Base-by-base conservation (phyloP, 2,888 invertebrate genomes). In the Lasioglossum oenotherae region DNA sequence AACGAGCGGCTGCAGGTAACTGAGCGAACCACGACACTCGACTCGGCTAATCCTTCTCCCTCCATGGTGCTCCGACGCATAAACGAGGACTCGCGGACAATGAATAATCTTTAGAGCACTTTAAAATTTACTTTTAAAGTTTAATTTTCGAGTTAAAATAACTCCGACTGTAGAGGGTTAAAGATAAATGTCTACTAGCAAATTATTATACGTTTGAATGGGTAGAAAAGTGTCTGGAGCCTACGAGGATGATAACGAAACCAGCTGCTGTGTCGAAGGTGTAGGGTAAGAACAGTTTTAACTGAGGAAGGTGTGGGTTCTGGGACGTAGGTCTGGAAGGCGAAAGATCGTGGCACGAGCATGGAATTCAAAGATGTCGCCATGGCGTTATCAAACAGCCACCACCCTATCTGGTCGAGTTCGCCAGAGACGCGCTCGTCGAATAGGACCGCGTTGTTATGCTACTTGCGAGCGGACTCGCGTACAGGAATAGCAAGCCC, bases 381-480 rank as follows among this genome's bases (percentile, higher is more conserved):
- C 76, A 57, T 81, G 49, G 77, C 77, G 82, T 74, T 80, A 87
- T 88, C 85, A 85, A 76, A 60, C 84, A 79, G 78, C 80, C 86
- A 84, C 81, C 87, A 83, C 79, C 85, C 85, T 60, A 73, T 83
- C 84, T 67, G 41, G 69, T 80, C 67, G 53, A 19, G 67, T 74
- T 74, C 46, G 73, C 78, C 64, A 35, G 67, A 67, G 69, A 38
- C 38, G 38, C 80, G 76, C n/a, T 35, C 53, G 67, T 72, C 49
- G 88, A 74, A 75, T 72, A 78, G 75, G 64, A 71, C 83, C 81
- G 67, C 87, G 89, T 91, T 92, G 91, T 90, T 92, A 92, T 91
- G 91, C 91, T 84, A 86, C 87, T 89, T 88, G 89, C 87, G 85
- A 89, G 80, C 87, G 72, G 71, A 53, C 49, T 35, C 38, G 75